Conservation (phyloP, 2,113 vertebrate species). For the Carassius carassius region DNA sequence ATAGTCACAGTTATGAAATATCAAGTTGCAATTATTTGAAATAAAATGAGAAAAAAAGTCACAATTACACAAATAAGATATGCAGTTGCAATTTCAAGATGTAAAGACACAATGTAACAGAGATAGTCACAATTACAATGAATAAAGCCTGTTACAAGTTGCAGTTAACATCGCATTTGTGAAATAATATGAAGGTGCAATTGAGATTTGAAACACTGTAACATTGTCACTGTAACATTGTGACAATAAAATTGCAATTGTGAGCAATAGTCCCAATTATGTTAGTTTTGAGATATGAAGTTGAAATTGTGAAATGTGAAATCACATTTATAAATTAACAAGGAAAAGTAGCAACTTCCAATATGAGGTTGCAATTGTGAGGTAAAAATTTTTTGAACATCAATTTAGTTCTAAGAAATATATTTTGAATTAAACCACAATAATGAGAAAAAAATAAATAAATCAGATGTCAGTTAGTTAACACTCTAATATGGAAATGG, state of each 20-base stretch:
- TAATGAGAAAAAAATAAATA: not conserved
- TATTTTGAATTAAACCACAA: not conserved
- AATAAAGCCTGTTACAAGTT: not conserved
- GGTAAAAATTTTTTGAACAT: not conserved
- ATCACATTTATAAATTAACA: not conserved
- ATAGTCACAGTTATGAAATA: too few species aligned
- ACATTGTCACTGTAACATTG: not conserved
- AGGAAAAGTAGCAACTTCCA: too few species aligned
- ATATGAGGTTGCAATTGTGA: not conserved
- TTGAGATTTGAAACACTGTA: not conserved
- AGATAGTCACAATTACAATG: not conserved
- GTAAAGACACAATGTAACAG: not conserved
- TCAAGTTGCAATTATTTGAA: too few species aligned
- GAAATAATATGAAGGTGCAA: not conserved
- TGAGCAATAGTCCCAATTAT: too few species aligned
- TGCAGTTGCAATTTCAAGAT: not conserved
- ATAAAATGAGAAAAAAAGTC: too few species aligned
- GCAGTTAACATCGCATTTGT: not conserved
- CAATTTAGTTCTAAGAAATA: too few species aligned
- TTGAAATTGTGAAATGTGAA: not conserved
- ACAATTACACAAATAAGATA: not conserved
- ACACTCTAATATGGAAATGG: not conserved
- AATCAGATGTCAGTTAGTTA: not conserved
- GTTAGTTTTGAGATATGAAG: too few species aligned
- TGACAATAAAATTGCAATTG: not conserved